Evolutionary conservation across 2,113 vertebrate species (phyloP).

Genomic region (Piaya cayana): DNA sequence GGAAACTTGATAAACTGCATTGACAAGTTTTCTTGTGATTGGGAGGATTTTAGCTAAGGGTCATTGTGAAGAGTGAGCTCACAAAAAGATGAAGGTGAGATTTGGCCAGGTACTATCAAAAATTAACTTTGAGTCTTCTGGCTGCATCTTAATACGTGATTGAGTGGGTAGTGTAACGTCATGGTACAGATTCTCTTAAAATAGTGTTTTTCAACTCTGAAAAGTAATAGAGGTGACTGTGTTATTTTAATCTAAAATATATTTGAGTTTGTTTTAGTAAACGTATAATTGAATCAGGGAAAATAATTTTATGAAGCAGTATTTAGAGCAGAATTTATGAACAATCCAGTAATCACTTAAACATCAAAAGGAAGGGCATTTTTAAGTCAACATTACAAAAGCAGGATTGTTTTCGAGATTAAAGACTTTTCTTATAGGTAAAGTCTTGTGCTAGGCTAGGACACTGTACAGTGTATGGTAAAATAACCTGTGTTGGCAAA

Average conservation of each 20-base stretch:
- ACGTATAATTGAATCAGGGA: not conserved
- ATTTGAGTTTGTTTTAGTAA: not conserved
- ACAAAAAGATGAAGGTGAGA: not conserved
- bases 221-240: not conserved
- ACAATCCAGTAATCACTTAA: not conserved
- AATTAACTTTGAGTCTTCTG: not conserved
- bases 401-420: not conserved
- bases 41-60: not conserved
- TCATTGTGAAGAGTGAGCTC: not conserved
- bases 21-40: not conserved
- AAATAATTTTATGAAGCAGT: not conserved
- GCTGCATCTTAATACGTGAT: not conserved
- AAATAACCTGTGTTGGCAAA: not conserved
- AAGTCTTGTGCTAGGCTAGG: not conserved
- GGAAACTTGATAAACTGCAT: not conserved
- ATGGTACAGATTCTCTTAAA: not conserved
- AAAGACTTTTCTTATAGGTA: not conserved
- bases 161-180: not conserved
- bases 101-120: not conserved
- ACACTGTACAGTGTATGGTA: not conserved
- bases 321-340: not conserved
- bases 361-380: not conserved
- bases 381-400: not conserved
- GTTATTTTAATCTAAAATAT: not conserved
- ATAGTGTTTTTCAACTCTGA: not conserved